Evolutionary conservation across 2,888 invertebrate genomes (phyloP).

Genomic region (Drosophila hamatofila): DNA sequence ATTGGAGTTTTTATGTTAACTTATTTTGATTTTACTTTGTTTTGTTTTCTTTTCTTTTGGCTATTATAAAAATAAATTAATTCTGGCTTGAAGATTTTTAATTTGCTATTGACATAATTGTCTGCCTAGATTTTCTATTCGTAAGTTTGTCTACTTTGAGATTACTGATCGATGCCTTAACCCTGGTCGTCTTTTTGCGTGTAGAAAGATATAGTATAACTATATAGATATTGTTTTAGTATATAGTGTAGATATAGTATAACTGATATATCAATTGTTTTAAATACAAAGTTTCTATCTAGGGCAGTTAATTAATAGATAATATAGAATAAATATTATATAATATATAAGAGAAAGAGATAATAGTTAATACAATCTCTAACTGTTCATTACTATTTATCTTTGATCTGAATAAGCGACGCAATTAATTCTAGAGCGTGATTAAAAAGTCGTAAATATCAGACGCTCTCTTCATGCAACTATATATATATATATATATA

Average conservation of each 20-base stretch:
- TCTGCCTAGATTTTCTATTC: neutral
- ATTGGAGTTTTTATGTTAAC: neutral
- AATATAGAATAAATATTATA: neutral
- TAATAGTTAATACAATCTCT: neutral
- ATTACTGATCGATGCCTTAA: neutral
- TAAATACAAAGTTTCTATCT: neutral
- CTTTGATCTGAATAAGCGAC: neutral
- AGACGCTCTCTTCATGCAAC: neutral
- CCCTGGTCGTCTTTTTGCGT: no score
- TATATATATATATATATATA: neutral
- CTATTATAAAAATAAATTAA: slow-evolving; percentile 4
- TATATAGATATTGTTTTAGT: no score
- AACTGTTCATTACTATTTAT: neutral
- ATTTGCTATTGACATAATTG: slow-evolving; percentile 14
- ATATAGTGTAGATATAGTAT: no score
- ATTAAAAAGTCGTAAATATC: neutral
- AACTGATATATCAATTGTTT: no score
- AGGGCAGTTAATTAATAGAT: neutral
- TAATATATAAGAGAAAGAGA: neutral
- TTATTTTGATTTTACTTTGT: neutral
- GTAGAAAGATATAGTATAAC: no score
- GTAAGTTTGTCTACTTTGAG: neutral
- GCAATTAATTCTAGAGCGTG: neutral
- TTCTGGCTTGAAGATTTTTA: slow-evolving; percentile 21
- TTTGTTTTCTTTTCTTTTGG: neutral